Evolutionary conservation across 2,888 invertebrate genomes (phyloP).

Genomic region (Acleris literana): DNA sequence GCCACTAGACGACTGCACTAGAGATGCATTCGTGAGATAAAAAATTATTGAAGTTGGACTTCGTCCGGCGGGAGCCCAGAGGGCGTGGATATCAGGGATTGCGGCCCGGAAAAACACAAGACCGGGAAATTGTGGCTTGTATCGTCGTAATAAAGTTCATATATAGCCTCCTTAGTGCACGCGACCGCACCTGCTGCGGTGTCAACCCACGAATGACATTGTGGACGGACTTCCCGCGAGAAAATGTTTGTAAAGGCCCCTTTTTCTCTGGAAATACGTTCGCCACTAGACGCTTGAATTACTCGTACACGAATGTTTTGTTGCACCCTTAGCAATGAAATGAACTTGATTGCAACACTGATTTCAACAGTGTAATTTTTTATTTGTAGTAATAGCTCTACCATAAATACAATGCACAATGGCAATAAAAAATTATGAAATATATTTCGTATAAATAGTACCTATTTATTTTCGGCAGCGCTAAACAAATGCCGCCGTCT

Average conservation of each 20-base stretch:
- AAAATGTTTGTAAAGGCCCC: slow-evolving; percentile 30
- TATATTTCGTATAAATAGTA: not conserved
- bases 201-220: slow-evolving; percentile 21
- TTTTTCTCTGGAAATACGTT: slow-evolving; percentile 29
- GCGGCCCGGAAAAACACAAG: not conserved
- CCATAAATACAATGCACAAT: too few species aligned
- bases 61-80: slow-evolving; percentile 47
- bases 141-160: slow-evolving; percentile 4
- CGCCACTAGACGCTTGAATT: slow-evolving; percentile 2
- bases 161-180: not conserved
- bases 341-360: too few species aligned
- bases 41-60: slow-evolving; percentile 69
- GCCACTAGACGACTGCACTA: slow-evolving; percentile 46
- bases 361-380: too few species aligned
- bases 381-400: too few species aligned
- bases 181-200: not conserved
- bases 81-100: slow-evolving; percentile 12
- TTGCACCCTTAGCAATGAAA: not conserved
- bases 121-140: slow-evolving; percentile 2
- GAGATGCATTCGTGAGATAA: slow-evolving; percentile 70
- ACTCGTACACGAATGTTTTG: not conserved
- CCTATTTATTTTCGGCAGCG: not conserved
- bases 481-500: not conserved
- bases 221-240: slow-evolving; percentile 25
- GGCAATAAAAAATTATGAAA: too few species aligned